Evolutionary conservation across 2,888 invertebrate species (phyloP).

Genomic region (Nineta flava): DNA sequence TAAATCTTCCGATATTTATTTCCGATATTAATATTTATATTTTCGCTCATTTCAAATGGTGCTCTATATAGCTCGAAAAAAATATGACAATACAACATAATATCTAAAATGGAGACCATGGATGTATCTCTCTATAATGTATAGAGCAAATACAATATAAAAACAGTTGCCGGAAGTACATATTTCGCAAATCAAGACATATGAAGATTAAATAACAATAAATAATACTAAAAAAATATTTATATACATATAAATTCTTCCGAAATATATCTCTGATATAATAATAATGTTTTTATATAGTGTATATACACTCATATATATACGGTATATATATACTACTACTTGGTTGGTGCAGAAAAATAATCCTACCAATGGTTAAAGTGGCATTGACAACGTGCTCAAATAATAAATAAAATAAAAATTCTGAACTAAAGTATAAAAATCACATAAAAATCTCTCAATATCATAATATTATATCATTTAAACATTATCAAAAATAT

Average conservation of each 20-base stretch:
- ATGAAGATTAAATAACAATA: not conserved
- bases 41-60: no score
- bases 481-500: not conserved
- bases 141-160: no score
- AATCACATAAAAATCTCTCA: not conserved
- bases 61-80: no score
- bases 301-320: no score
- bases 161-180: not conserved
- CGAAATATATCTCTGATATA: no score
- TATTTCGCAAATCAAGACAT: not conserved
- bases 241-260: no score
- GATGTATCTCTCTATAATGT: no score
- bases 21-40: not conserved
- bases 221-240: not conserved
- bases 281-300: no score
- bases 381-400: not conserved
- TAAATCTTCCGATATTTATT: not conserved
- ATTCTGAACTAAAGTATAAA: not conserved
- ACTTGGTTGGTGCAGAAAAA: not conserved
- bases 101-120: no score
- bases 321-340: no score
- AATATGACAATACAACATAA: no score
- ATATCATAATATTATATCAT: not conserved
- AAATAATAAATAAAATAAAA: not conserved
- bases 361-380: not conserved